phyloP scores from a whole-genome alignment of 2,113 vertebrate species.

The Beaufortia kweichowensis region DNA sequence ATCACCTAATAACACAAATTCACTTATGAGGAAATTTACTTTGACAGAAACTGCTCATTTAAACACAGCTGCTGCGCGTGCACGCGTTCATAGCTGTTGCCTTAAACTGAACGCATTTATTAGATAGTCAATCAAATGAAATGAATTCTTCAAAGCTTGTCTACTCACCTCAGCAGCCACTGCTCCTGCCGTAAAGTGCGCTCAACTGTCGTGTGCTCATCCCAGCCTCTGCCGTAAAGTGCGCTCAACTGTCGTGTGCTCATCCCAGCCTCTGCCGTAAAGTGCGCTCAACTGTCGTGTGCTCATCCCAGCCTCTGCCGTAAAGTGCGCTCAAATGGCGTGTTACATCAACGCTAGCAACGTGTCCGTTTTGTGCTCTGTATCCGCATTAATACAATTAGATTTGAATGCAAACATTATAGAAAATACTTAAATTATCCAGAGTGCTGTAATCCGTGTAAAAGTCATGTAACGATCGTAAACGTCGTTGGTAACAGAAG shows the following conservation, averaged over 20 bases:
- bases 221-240: background rate
- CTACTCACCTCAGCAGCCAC: background rate
- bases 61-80: background rate
- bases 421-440: background rate
- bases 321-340: no score
- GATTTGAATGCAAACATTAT: background rate
- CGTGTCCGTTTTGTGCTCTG: background rate
- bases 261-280: no score
- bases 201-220: background rate
- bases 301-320: no score
- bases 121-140: background rate
- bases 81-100: background rate
- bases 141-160: no score
- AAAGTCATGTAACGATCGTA: no score
- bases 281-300: no score
- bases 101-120: background rate
- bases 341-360: background rate
- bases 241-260: background rate
- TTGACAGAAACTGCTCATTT: no score
- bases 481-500: no score
- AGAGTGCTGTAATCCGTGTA: background rate
- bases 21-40: no score
- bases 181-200: background rate
- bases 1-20: background rate
- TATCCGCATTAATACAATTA: background rate